phyloP scores from a whole-genome alignment of 1,140 invertebrate species.

The Drepana arcuata region DNA sequence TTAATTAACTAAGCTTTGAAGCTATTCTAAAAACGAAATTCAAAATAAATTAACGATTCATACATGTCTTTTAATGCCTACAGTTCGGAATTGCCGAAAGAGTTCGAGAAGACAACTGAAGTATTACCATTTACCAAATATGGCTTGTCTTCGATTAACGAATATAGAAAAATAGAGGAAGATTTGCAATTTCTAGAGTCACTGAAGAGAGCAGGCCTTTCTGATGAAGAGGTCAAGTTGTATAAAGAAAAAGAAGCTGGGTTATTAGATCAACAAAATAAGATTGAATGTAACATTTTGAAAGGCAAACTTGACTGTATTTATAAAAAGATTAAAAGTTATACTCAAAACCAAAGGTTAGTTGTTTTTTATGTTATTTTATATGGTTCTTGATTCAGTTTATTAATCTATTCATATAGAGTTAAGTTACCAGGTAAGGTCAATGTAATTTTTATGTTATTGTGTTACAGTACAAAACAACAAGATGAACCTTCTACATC shows the following conservation, averaged over 20 bases:
- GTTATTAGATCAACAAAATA: conserved; percentile 34
- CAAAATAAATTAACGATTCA: no score
- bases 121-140: conserved; percentile 55
- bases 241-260: conserved; percentile 52
- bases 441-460: no score
- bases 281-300: conserved; percentile 38
- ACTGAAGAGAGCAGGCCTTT: conserved; percentile 50
- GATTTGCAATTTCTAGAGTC: conserved; percentile 45
- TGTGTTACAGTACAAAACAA: no score
- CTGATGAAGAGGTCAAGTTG: conserved; percentile 49
- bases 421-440: no score
- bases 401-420: no score
- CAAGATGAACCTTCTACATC: no score
- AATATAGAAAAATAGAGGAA: conserved; percentile 42
- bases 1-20: no score
- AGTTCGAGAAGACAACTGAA: conserved; percentile 52
- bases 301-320: conserved; percentile 35
- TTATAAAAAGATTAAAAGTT: conserved; percentile 45
- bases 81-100: conserved; percentile 50
- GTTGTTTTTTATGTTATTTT: conserved; percentile 4
- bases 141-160: conserved; percentile 44
- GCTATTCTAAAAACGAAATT: no score
- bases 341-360: conserved; percentile 30
- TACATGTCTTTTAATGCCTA: conserved; percentile 9
- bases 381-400: no score